Evolutionary conservation across 2,888 invertebrate genomes (phyloP).

Genomic region (Himalopsyche kuldschensis): DNA sequence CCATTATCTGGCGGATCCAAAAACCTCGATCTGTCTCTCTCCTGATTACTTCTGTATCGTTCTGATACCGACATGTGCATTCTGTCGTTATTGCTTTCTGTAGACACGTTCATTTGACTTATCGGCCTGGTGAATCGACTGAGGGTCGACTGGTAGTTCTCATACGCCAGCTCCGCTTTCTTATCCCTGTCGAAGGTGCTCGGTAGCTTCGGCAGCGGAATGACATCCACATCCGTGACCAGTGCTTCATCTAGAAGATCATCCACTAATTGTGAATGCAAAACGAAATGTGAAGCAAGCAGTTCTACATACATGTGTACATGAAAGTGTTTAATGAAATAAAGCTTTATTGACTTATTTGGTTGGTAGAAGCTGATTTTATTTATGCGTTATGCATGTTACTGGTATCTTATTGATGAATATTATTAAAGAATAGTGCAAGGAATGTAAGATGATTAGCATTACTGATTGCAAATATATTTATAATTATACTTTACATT

Average conservation of each 20-base stretch:
- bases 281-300: neutral
- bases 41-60: constrained; percentile 51
- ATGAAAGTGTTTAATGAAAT: neutral
- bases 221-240: constrained; percentile 65
- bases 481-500: no score
- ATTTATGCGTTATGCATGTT: no score
- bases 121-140: constrained; percentile 40
- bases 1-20: constrained; percentile 40
- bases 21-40: constrained; percentile 42
- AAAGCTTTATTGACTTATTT: neutral
- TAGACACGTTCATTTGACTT: constrained; percentile 42
- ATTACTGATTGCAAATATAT: no score
- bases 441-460: no score
- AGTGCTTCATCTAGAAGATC: constrained; percentile 60
- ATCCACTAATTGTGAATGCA: constrained; percentile 34
- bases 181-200: constrained; percentile 58
- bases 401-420: no score
- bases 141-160: constrained; percentile 44
- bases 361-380: no score
- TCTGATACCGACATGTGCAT: constrained; percentile 57
- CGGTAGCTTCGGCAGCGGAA: constrained; percentile 65
- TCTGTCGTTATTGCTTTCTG: constrained; percentile 33
- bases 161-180: constrained; percentile 46
- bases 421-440: no score
- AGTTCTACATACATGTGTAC: neutral